Percentiles rank a stretch among this genome's conserved stretches.
Evolutionary conservation across 2,113 vertebrate species (phyloP).

Genomic region (Echinops telfairi): DNA sequence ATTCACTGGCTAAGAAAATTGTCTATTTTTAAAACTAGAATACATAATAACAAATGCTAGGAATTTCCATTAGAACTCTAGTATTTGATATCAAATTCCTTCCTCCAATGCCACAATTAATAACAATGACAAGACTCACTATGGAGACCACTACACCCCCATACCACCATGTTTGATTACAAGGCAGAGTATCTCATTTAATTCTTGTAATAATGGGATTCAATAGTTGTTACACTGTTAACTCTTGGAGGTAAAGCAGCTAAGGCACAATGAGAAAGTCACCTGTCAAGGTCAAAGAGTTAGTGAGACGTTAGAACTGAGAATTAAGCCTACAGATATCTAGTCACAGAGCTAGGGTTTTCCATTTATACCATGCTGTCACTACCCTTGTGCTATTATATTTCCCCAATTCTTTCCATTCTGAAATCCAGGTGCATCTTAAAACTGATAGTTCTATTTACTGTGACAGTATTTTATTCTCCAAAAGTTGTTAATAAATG

Average conservation of each 20-base stretch:
- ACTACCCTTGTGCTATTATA: background rate
- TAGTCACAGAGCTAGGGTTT: background rate
- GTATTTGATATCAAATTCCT: too few species aligned
- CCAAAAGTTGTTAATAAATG: slow-evolving; percentile 50
- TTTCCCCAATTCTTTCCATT: background rate
- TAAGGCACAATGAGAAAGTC: background rate
- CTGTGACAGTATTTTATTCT: background rate
- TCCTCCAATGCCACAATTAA: too few species aligned
- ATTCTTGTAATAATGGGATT: background rate
- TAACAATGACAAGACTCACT: background rate
- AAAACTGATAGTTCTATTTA: slow-evolving; percentile 37
- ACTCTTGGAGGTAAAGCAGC: background rate
- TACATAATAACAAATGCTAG: background rate
- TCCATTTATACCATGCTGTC: background rate
- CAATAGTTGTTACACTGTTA: background rate
- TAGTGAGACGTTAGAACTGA: background rate
- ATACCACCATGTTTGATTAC: background rate
- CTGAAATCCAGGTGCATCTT: slow-evolving; percentile 22
- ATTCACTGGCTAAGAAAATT: background rate
- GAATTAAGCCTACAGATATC: background rate
- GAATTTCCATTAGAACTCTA: background rate
- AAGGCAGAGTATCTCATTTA: background rate
- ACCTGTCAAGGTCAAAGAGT: background rate
- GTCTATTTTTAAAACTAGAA: background rate
- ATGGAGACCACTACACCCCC: too few species aligned